Evolutionary conservation across 2,113 vertebrate genomes (phyloP).

Genomic region (Sceloporus undulatus): DNA sequence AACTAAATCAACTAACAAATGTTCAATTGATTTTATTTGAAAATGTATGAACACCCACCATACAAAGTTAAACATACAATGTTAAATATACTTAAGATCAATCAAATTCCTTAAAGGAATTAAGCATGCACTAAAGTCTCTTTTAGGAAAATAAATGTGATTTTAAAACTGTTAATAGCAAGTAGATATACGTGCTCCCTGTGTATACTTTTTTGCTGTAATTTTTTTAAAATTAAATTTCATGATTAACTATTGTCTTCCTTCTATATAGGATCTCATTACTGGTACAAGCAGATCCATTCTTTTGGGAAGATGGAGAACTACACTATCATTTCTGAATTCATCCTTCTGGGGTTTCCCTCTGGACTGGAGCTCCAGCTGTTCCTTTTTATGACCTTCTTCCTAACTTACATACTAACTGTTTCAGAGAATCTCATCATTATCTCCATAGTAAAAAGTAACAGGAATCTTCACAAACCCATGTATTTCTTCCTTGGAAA

Average conservation of each 20-base stretch:
- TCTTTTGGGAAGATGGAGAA: conserved; percentile 47
- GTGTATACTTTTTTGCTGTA: not conserved
- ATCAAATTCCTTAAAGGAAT: not conserved
- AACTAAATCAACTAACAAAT: too few species aligned
- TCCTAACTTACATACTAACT: conserved; percentile 62
- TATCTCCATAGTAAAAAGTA: conserved; percentile 62
- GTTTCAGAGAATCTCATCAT: conserved; percentile 67
- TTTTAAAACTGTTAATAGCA: not conserved
- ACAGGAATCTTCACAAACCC: conserved; percentile 64
- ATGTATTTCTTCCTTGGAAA: conserved; percentile 75
- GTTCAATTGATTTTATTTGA: too few species aligned
- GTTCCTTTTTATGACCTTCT: conserved; percentile 61
- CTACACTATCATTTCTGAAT: conserved; percentile 60
- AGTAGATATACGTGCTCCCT: not conserved
- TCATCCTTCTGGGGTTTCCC: conserved; percentile 71
- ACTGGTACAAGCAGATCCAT: not conserved
- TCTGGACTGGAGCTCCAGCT: conserved; percentile 46
- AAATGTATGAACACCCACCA: too few species aligned
- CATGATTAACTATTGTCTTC: not conserved
- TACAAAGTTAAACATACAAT: too few species aligned
- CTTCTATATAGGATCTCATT: not conserved
- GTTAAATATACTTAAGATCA: too few species aligned
- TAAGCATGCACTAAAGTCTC: too few species aligned
- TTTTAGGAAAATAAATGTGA: not conserved
- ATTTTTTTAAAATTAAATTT: not conserved